phyloP scores from a whole-genome alignment of 2,888 invertebrate species.

The Sarcophaga rosellei region DNA sequence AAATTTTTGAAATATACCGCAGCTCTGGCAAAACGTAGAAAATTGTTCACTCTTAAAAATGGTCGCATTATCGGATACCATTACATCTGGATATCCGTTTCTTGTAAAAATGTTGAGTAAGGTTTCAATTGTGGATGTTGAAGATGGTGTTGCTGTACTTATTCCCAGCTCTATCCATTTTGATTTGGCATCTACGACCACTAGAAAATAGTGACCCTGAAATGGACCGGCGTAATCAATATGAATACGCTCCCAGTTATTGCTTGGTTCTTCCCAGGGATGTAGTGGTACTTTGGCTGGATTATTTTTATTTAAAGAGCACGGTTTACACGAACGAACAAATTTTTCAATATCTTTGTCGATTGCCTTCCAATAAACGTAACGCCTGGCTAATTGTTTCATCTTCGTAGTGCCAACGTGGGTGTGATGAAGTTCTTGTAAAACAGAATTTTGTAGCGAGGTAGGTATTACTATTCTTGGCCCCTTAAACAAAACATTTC shows the following conservation, averaged over 20 bases:
- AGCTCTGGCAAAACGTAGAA: not conserved
- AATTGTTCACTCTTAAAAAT: conserved; percentile 2
- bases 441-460: too few relatives aligned
- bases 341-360: conserved; percentile 72
- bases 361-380: conserved; percentile 71
- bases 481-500: too few relatives aligned
- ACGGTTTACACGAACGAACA: conserved; percentile 69
- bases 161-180: conserved; percentile 41
- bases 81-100: not conserved
- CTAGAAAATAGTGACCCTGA: conserved; percentile 28
- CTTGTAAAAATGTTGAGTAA: too few relatives aligned
- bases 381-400: conserved; percentile 70
- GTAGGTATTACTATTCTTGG: too few relatives aligned
- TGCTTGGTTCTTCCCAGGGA: not conserved
- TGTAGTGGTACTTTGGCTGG: conserved; percentile 50
- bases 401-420: conserved; percentile 68
- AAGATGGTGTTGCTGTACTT: conserved; percentile 2
- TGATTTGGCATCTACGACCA: conserved; percentile 37
- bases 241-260: not conserved
- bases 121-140: too few relatives aligned
- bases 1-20: conserved; percentile 10
- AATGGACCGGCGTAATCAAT: conserved; percentile 32
- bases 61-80: not conserved
- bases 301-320: conserved; percentile 50
- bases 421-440: too few relatives aligned